These are phyloP conservation scores for Tilapia sparmanii DNA, from an alignment of 2,113 vertebrate genomes.

Conservation along the genomic window DNA sequence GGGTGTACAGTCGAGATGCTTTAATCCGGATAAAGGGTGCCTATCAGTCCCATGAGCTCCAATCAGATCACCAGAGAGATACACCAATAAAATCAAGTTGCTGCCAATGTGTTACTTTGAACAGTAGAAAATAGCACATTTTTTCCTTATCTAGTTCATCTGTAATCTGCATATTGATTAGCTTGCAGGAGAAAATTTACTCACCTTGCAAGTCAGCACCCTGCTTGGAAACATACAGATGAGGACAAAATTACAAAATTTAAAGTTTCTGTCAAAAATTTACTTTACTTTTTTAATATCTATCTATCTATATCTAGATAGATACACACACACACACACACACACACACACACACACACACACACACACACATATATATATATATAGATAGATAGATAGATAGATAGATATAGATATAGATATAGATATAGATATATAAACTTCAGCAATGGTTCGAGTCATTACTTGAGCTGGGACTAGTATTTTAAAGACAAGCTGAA, in stretches of 20 bases:
- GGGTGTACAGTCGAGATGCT: conserved; percentile 23
- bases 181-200: neutral
- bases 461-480: neutral
- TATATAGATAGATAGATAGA: no score
- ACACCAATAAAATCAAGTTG: neutral
- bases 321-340: no score
- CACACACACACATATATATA: no score
- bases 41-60: conserved; percentile 14
- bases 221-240: neutral
- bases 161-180: neutral
- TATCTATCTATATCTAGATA: rapidly evolving
- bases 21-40: conserved; percentile 52
- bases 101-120: neutral
- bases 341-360: no score
- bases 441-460: neutral
- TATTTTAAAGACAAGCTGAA: neutral
- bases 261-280: neutral
- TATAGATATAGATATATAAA: rapidly evolving
- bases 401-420: no score
- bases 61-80: conserved; percentile 7
- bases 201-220: neutral
- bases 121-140: neutral
- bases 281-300: neutral
- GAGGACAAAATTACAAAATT: neutral
- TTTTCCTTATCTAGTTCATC: neutral